These are phyloP conservation scores for Zaprionus nigranus DNA, from an alignment of 1,140 invertebrate genomes.

Conservation along the genomic window DNA sequence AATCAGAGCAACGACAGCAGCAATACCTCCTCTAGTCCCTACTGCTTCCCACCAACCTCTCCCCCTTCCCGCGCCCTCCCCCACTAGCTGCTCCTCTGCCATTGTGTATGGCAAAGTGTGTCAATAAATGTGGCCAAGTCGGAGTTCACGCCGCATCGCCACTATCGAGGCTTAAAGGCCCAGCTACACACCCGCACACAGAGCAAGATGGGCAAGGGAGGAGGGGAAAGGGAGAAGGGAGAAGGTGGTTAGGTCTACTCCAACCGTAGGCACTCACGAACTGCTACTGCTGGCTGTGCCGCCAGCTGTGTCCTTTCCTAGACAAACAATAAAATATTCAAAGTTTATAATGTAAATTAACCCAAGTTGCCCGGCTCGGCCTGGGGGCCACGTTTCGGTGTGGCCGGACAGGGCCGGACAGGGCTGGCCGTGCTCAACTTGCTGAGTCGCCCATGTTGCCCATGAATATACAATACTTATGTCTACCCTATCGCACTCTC, in stretches of 20 bases:
- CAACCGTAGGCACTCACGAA: slow-evolving; percentile 2
- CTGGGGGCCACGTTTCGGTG: slow-evolving; percentile 49
- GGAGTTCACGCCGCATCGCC: slow-evolving; percentile 26
- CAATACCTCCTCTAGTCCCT: not conserved
- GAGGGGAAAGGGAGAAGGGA: not conserved
- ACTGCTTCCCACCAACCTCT: not conserved
- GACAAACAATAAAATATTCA: slow-evolving; percentile 82
- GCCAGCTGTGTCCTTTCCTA: slow-evolving; percentile 71
- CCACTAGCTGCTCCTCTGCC: not conserved
- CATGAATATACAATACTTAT: slow-evolving; percentile 48
- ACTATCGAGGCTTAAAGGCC: slow-evolving; percentile 41
- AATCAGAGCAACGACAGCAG: slow-evolving; percentile 37
- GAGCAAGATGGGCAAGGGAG: not conserved
- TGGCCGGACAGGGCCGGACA: slow-evolving; percentile 30
- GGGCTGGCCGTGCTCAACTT: not conserved
- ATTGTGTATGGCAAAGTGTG: slow-evolving; percentile 45
- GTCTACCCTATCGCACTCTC: not conserved
- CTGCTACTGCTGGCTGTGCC: too few relatives aligned
- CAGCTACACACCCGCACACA: not conserved
- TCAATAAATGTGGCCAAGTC: slow-evolving; percentile 47
- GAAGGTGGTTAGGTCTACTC: not conserved
- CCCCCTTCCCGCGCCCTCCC: not conserved
- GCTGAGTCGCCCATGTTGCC: slow-evolving; percentile 36
- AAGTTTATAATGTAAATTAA: slow-evolving; percentile 83
- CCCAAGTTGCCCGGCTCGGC: slow-evolving; percentile 68